Evolutionary conservation across 2,888 invertebrate genomes (phyloP).

Genomic region (Tachystola acroxantha): DNA sequence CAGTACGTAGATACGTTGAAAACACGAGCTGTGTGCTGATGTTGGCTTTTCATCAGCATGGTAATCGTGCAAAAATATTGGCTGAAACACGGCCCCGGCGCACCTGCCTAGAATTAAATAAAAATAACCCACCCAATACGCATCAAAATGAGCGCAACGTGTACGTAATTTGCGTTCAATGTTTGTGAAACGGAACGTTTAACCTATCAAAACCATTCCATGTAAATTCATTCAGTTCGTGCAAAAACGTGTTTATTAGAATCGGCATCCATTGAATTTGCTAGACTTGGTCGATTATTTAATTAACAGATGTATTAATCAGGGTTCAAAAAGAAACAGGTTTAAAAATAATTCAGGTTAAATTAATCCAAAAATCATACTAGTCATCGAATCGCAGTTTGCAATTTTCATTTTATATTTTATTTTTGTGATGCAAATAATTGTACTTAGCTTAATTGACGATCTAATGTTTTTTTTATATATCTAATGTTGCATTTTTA

Average conservation of each 20-base stretch:
- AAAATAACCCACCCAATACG: slow-evolving; percentile 62
- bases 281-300: too few species aligned
- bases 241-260: neutral
- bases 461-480: too few species aligned
- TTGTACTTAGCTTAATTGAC: too few species aligned
- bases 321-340: too few species aligned
- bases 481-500: too few species aligned
- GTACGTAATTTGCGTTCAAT: slow-evolving; percentile 50
- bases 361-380: too few species aligned
- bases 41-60: slow-evolving; percentile 77
- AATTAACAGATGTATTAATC: too few species aligned
- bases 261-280: neutral
- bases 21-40: slow-evolving; percentile 47
- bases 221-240: slow-evolving; percentile 11
- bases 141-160: slow-evolving; percentile 49
- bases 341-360: too few species aligned
- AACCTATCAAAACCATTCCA: slow-evolving; percentile 33
- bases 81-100: slow-evolving; percentile 49
- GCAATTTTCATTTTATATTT: too few species aligned
- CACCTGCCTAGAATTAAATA: slow-evolving; percentile 75
- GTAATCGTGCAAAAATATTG: slow-evolving; percentile 75
- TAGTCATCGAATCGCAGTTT: too few species aligned
- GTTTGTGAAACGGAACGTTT: slow-evolving; percentile 48
- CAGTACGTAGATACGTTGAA: slow-evolving; percentile 25
- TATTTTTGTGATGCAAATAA: too few species aligned